These are phyloP conservation scores for Scytalopus superciliaris DNA, from an alignment of 2,113 vertebrate species.

Conservation along the genomic window DNA sequence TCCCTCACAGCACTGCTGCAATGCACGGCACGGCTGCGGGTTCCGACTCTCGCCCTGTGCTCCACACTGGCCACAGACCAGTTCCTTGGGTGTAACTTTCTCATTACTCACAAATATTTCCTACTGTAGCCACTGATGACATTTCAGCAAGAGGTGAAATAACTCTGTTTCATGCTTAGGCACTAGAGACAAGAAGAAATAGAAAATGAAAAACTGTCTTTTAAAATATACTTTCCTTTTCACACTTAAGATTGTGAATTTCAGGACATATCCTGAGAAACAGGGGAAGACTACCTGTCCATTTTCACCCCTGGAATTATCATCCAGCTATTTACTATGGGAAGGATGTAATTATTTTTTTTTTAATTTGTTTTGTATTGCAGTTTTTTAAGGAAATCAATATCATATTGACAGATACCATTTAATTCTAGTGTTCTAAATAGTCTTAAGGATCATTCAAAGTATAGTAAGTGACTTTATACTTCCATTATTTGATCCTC, in stretches of 20 bases:
- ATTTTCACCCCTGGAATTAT: not conserved
- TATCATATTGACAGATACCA: not conserved
- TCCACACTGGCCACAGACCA: not conserved
- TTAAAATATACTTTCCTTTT: not conserved
- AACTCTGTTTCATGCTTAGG: not conserved
- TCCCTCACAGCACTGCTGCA: accelerated
- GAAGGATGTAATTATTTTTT: not conserved
- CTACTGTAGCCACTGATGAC: not conserved
- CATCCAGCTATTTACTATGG: not conserved
- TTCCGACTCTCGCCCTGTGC: not conserved
- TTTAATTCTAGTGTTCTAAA: not conserved
- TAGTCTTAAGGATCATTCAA: not conserved
- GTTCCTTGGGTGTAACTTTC: not conserved
- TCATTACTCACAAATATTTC: not conserved
- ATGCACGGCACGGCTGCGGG: not conserved
- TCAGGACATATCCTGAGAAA: not conserved
- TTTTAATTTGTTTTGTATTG: not conserved
- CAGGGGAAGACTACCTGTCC: not conserved
- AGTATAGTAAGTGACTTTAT: not conserved
- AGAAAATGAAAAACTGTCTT: not conserved
- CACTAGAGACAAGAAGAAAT: not conserved
- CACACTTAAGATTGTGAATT: not conserved
- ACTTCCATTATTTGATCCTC: not conserved
- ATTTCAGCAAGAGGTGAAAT: not conserved
- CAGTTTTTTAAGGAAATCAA: not conserved